These are phyloP conservation scores for Drosophila birchii DNA, from an alignment of 2,888 invertebrate species.

Conservation along the genomic window DNA sequence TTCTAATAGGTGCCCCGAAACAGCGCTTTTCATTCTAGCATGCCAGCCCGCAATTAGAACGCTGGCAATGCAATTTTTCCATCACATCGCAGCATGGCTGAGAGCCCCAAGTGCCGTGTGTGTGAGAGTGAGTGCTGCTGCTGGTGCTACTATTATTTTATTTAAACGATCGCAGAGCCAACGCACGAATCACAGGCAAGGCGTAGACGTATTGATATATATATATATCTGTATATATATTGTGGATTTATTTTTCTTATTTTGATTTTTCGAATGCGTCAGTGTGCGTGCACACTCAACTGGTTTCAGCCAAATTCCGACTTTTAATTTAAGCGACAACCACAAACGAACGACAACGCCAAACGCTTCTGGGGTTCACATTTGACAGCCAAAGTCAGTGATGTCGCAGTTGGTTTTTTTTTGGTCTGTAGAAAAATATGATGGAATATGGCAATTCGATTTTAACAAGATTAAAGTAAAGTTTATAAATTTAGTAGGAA, in stretches of 20 bases:
- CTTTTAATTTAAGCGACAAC: slow-evolving; percentile 72
- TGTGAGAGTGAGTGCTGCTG: slow-evolving; percentile 14
- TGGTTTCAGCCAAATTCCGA: slow-evolving; percentile 78
- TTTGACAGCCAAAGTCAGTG: slow-evolving; percentile 64
- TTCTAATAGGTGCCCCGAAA: slow-evolving; percentile 22
- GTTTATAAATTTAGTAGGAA: no score
- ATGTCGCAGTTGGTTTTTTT: not conserved
- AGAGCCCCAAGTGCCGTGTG: not conserved
- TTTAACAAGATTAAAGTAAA: not conserved
- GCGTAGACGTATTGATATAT: slow-evolving; percentile 26
- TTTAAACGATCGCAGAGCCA: slow-evolving; percentile 56
- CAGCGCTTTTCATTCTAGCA: slow-evolving; percentile 52
- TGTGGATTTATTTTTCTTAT: slow-evolving; percentile 9
- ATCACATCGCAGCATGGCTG: slow-evolving; percentile 17
- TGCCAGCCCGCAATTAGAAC: slow-evolving; percentile 72
- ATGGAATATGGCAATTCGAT: no score
- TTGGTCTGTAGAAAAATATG: not conserved
- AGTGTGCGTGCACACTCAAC: slow-evolving; percentile 69
- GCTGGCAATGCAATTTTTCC: slow-evolving; percentile 50
- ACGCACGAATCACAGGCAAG: slow-evolving; percentile 73
- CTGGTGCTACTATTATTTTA: slow-evolving; percentile 52
- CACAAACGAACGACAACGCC: slow-evolving; percentile 46
- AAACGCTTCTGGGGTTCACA: slow-evolving; percentile 58
- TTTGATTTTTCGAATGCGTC: slow-evolving; percentile 13
- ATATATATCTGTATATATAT: slow-evolving; percentile 4